A percentile compares a stretch with the other conserved stretches of the same genome.
These are phyloP conservation scores for Dermochelys coriacea DNA, from an alignment of 2,797 vertebrate genomes.

Conservation along the genomic window DNA sequence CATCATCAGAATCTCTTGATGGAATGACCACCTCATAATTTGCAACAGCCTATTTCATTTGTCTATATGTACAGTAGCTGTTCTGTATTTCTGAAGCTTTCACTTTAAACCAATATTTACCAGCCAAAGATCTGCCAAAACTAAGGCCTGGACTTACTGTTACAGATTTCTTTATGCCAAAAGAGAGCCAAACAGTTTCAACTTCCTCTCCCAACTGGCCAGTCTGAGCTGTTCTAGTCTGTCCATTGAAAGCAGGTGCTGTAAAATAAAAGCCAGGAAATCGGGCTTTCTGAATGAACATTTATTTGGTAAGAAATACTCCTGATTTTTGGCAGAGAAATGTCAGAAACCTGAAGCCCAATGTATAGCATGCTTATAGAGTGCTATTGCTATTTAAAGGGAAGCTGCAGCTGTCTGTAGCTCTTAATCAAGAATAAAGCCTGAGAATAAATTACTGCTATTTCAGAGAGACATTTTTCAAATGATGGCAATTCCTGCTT, in stretches of 20 bases:
- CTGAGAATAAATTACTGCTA: conserved; percentile 71
- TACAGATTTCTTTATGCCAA: not conserved
- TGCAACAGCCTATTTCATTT: fast-evolving
- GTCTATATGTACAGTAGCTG: not conserved
- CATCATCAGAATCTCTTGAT: not conserved
- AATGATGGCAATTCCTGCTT: conserved; percentile 28
- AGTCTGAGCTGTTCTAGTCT: conserved; percentile 21
- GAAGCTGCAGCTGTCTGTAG: conserved; percentile 71
- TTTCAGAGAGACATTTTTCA: conserved; percentile 64
- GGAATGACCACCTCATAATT: not conserved
- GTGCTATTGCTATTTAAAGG: conserved; percentile 71
- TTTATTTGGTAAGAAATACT: conserved; percentile 73
- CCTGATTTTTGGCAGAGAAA: conserved; percentile 69
- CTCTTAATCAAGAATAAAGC: conserved; percentile 72
- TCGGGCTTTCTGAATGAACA: conserved; percentile 71
- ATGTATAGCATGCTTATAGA: conserved; percentile 60
- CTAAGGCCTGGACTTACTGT: not conserved
- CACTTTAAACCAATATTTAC: not conserved
- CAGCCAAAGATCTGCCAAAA: not conserved
- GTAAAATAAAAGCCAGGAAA: conserved; percentile 64
- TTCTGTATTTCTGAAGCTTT: not conserved
- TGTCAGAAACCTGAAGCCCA: conserved; percentile 70
- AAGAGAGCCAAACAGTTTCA: conserved; percentile 28
- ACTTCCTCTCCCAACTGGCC: conserved; percentile 35
- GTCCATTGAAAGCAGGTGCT: conserved; percentile 11